These are phyloP conservation scores for Notothenia rossii DNA, from an alignment of 2,113 vertebrate species.

Conservation along the genomic window DNA sequence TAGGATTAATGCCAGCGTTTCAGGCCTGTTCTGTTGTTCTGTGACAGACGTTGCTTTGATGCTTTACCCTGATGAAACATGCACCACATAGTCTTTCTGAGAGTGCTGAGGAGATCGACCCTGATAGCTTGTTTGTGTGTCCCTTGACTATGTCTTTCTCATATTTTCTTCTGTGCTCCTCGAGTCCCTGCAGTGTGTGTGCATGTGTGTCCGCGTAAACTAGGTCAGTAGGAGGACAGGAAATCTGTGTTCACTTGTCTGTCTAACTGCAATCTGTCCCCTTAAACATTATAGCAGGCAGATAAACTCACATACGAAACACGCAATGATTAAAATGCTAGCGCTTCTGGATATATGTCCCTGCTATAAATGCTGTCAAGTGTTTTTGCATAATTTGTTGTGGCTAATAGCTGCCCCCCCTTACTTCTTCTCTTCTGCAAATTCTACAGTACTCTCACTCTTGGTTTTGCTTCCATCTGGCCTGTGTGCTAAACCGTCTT, in stretches of 20 bases:
- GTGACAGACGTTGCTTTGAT: constrained; percentile 30
- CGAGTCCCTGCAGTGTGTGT: constrained; percentile 40
- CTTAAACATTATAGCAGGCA: constrained; percentile 33
- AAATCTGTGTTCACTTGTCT: constrained; percentile 67
- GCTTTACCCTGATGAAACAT: constrained; percentile 49
- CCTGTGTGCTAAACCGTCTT: constrained; percentile 29
- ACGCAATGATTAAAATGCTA: not conserved
- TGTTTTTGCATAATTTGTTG: not conserved
- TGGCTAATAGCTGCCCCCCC: not conserved
- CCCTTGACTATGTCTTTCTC: constrained; percentile 46
- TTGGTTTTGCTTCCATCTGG: constrained; percentile 25
- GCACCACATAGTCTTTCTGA: constrained; percentile 18
- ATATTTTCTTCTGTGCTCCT: constrained; percentile 55
- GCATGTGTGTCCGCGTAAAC: constrained; percentile 50
- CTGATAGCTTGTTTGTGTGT: constrained; percentile 59
- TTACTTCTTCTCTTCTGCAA: not conserved
- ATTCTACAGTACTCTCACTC: constrained; percentile 9
- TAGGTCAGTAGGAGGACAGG: constrained; percentile 76
- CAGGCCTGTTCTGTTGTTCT: constrained; percentile 3
- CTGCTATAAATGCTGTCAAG: constrained; percentile 12
- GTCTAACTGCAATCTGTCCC: constrained; percentile 40
- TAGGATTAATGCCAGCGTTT: constrained; percentile 50
- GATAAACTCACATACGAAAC: constrained; percentile 21
- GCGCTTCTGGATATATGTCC: not conserved
- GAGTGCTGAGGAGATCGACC: constrained; percentile 28